A percentile compares a stretch with the other conserved stretches of the same genome.
These are phyloP conservation scores for Sinocyclocheilus rhinocerous DNA, from an alignment of 2,113 vertebrate genomes.

Conservation along the genomic window DNA sequence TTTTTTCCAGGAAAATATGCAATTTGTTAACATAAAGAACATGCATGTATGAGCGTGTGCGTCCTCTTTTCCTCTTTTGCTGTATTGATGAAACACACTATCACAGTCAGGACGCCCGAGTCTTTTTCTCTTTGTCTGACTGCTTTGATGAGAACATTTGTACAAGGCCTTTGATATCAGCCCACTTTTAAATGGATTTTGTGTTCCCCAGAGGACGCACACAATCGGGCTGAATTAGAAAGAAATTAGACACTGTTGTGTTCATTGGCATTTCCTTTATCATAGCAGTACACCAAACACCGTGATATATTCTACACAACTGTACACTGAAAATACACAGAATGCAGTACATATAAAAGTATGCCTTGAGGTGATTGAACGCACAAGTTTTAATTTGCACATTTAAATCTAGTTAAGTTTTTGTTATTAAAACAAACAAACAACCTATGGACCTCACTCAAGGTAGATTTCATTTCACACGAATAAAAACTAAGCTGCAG, in stretches of 20 bases:
- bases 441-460: neutral
- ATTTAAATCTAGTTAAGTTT: no score
- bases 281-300: conserved; percentile 36
- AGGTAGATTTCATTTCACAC: neutral
- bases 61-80: neutral
- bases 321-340: no score
- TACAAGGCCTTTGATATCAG: conserved; percentile 46
- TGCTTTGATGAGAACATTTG: conserved; percentile 51
- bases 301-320: neutral
- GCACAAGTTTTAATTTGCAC: no score
- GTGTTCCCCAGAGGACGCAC: neutral
- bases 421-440: neutral
- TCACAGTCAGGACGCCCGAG: conserved; percentile 22
- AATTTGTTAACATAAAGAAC: conserved; percentile 42
- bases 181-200: conserved; percentile 41
- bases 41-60: conserved; percentile 17
- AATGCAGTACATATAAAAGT: no score
- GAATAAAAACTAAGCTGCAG: fast-evolving
- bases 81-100: conserved; percentile 51
- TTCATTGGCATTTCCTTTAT: conserved; percentile 53
- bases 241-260: neutral
- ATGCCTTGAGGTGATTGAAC: no score
- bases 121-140: conserved; percentile 43
- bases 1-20: conserved; percentile 36
- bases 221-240: conserved; percentile 32